Conservation (phyloP, 2,888 invertebrate genomes). For the Phoenoteleia sp. region DNA sequence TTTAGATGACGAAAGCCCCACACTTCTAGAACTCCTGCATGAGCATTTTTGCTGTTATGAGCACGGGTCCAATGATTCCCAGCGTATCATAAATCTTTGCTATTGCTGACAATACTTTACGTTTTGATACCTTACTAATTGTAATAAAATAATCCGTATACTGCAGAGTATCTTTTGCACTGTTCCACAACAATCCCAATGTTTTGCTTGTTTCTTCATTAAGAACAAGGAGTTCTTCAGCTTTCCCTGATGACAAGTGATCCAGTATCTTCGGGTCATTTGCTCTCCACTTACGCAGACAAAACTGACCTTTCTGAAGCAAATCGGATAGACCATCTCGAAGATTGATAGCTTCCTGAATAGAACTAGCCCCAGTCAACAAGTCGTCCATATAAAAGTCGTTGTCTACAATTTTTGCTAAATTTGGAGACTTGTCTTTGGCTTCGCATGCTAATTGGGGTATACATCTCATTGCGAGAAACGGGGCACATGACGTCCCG, state of each 20-base stretch:
- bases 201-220: slow-evolving; percentile 55
- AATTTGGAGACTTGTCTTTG: slow-evolving; percentile 12
- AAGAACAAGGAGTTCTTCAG: slow-evolving; percentile 28
- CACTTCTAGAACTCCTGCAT: slow-evolving; percentile 58
- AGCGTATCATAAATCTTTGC: slow-evolving; percentile 69
- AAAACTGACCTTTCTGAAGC: slow-evolving; percentile 32
- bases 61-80: slow-evolving; percentile 57
- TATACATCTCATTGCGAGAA: slow-evolving; percentile 11
- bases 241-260: background rate
- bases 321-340: slow-evolving; percentile 33
- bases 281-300: slow-evolving; percentile 51
- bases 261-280: slow-evolving; percentile 15
- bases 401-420: slow-evolving; percentile 10
- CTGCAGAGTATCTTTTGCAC: slow-evolving; percentile 37
- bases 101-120: slow-evolving; percentile 50
- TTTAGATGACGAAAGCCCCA: background rate
- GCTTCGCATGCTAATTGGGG: background rate
- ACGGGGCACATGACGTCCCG: background rate
- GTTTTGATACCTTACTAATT: slow-evolving; percentile 14
- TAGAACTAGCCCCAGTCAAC: background rate
- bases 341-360: slow-evolving; percentile 64
- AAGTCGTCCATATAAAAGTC: slow-evolving; percentile 50
- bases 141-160: slow-evolving; percentile 13
- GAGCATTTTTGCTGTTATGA: slow-evolving; percentile 61
- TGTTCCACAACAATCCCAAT: slow-evolving; percentile 63